Evolutionary conservation across 2,797 vertebrate species (phyloP).

Genomic region (Anas acuta): DNA sequence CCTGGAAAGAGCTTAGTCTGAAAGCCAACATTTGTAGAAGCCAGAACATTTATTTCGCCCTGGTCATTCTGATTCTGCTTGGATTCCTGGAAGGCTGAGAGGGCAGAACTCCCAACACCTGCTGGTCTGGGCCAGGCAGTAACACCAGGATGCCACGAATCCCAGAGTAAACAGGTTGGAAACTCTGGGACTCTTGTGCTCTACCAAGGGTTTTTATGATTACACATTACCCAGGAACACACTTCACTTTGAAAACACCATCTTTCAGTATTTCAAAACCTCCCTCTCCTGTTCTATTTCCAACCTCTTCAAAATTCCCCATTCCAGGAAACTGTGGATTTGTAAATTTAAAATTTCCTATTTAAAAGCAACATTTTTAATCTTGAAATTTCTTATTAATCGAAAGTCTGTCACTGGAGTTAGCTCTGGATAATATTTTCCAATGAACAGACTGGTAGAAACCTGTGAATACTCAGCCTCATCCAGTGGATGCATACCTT

Average conservation of each 20-base stretch:
- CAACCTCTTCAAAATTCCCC: neutral
- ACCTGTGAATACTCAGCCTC: neutral
- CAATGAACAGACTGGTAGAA: neutral
- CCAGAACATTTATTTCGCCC: neutral
- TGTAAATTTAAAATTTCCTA: neutral
- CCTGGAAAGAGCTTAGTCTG: neutral
- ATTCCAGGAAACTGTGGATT: neutral
- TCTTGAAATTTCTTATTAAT: neutral
- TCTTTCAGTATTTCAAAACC: neutral
- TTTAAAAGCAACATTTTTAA: neutral
- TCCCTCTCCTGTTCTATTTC: neutral
- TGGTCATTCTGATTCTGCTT: neutral
- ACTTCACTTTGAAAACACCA: neutral
- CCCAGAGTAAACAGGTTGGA: fast-evolving
- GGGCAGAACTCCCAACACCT: neutral
- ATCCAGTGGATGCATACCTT: slow-evolving; percentile 80
- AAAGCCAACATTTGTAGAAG: neutral
- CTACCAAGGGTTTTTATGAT: neutral
- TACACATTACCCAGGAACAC: neutral
- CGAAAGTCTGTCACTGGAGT: neutral
- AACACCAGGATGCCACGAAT: neutral
- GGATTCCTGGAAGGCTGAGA: neutral
- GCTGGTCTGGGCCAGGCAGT: neutral
- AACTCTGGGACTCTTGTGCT: neutral
- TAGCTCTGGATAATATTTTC: neutral